Evolutionary conservation across 2,113 vertebrate genomes (phyloP).

Genomic region (Xiphophorus maculatus): DNA sequence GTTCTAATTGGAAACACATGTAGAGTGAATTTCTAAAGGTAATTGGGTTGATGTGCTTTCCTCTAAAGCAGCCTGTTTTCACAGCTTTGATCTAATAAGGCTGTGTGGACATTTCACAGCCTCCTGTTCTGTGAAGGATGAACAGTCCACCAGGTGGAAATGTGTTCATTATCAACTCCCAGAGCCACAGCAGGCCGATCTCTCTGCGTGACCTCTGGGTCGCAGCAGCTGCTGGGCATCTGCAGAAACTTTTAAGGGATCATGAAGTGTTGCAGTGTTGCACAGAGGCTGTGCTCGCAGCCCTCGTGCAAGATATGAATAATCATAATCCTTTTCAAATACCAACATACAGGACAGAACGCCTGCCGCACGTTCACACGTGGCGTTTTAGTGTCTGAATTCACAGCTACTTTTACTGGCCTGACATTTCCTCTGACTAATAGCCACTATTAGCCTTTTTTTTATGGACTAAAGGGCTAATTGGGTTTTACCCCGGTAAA

Average conservation of each 20-base stretch:
- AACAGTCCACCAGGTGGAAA: slow-evolving; percentile 58
- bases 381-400: slow-evolving; percentile 17
- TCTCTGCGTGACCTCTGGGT: slow-evolving; percentile 41
- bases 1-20: slow-evolving; percentile 62
- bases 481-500: slow-evolving; percentile 16
- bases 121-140: slow-evolving; percentile 39
- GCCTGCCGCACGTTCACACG: not conserved
- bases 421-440: slow-evolving; percentile 22
- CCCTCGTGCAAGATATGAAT: slow-evolving; percentile 10
- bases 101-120: slow-evolving; percentile 46
- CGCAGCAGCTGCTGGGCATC: slow-evolving; percentile 52
- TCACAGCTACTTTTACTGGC: not conserved
- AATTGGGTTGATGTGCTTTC: slow-evolving; percentile 63
- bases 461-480: slow-evolving; percentile 13
- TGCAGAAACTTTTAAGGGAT: slow-evolving; percentile 26
- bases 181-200: slow-evolving; percentile 45
- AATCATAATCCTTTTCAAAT: slow-evolving; percentile 18
- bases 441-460: slow-evolving; percentile 1
- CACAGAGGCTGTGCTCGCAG: slow-evolving; percentile 20
- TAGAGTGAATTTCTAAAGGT: slow-evolving; percentile 60
- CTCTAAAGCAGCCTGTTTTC: slow-evolving; percentile 36
- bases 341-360: not conserved
- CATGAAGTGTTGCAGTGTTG: slow-evolving; percentile 10
- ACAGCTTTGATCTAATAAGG: slow-evolving; percentile 68
- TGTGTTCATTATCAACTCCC: slow-evolving; percentile 66